phyloP scores from a whole-genome alignment of 2,113 vertebrate genomes.

The Garra rufa region DNA sequence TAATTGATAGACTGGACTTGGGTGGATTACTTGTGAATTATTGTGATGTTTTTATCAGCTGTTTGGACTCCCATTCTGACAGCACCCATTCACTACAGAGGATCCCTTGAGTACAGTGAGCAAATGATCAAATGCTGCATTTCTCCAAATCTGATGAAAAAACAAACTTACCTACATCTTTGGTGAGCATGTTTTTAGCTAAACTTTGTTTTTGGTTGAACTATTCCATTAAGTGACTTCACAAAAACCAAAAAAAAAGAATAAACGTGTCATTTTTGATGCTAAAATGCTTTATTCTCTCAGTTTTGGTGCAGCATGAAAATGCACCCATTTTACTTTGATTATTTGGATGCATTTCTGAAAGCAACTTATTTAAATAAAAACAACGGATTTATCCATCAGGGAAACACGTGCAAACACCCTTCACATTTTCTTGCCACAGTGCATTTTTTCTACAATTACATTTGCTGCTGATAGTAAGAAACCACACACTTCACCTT shows the following conservation, averaged over 20 bases:
- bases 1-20: neutral
- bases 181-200: neutral
- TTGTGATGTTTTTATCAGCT: neutral
- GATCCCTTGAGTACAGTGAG: no score
- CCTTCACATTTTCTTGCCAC: neutral
- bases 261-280: no score
- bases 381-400: neutral
- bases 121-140: no score
- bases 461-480: neutral
- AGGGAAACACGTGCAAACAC: neutral
- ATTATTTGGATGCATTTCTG: neutral
- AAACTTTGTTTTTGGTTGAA: neutral
- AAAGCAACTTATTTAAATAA: neutral
- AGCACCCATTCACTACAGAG: no score
- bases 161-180: neutral
- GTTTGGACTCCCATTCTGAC: no score
- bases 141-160: no score
- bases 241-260: no score
- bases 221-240: no score
- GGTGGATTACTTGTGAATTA: no score
- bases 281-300: neutral
- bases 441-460: neutral
- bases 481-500: slow-evolving; percentile 11
- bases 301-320: neutral
- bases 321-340: neutral